Evolutionary conservation across 2,797 vertebrate species (phyloP).

Genomic region (Gymnopithys bicolor): DNA sequence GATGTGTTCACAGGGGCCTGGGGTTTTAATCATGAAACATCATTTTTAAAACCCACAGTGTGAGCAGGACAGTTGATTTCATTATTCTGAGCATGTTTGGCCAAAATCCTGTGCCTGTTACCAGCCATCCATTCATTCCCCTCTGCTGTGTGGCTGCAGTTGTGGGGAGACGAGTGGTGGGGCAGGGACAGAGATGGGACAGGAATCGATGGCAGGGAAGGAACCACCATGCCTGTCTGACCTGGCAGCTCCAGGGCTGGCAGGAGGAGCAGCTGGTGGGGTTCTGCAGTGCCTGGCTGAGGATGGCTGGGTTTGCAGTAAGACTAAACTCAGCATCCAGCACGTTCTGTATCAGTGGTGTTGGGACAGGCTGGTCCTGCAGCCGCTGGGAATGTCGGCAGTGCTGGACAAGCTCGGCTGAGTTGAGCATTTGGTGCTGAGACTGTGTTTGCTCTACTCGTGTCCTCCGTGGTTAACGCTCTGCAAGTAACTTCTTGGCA

Average conservation of each 20-base stretch:
- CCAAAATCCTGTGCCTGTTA: background rate
- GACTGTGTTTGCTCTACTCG: background rate
- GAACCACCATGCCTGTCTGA: background rate
- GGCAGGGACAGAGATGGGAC: background rate
- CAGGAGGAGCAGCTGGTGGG: background rate
- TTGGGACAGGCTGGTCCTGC: background rate
- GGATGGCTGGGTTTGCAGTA: background rate
- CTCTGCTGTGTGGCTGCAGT: background rate
- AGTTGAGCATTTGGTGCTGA: rapidly evolving
- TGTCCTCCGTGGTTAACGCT: background rate
- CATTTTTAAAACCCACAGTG: background rate
- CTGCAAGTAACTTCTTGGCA: background rate
- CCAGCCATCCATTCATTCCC: background rate
- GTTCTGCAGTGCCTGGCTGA: background rate
- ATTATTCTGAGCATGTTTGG: background rate
- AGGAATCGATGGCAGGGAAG: background rate
- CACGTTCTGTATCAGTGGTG: background rate
- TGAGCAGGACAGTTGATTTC: background rate
- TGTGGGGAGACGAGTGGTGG: background rate
- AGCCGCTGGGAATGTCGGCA: background rate
- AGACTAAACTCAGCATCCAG: background rate
- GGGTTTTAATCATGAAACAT: background rate
- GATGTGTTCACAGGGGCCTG: background rate
- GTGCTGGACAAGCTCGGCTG: rapidly evolving
- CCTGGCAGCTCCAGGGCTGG: background rate